These are phyloP conservation scores for Drosophila serrata DNA, from an alignment of 1,140 invertebrate genomes.

Conservation along the genomic window DNA sequence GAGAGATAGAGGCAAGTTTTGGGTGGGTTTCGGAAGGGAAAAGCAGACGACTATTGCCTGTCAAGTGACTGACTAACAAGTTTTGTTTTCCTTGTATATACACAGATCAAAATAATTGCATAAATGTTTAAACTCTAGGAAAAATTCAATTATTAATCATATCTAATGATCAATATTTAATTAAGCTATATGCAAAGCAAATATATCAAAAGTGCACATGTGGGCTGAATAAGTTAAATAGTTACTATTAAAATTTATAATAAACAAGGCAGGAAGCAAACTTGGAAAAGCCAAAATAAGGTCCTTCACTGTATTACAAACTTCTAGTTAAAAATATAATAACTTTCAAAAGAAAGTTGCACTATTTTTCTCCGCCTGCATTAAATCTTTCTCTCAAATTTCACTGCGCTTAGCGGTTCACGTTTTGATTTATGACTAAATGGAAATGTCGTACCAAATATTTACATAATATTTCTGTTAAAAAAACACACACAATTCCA, in stretches of 20 bases:
- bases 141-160: neutral
- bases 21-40: neutral
- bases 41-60: slow-evolving; percentile 39
- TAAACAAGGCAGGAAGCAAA: neutral
- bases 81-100: slow-evolving; percentile 29
- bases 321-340: neutral
- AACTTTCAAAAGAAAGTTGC: neutral
- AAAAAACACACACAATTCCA: slow-evolving; percentile 33
- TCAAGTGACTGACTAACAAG: slow-evolving; percentile 73
- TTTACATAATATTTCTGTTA: slow-evolving; percentile 55
- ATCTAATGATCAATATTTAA: neutral
- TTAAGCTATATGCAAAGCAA: neutral
- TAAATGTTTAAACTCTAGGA: rapidly evolving
- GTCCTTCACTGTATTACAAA: neutral
- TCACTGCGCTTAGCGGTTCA: slow-evolving; percentile 31
- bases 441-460: slow-evolving; percentile 41
- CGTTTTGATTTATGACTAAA: slow-evolving; percentile 60
- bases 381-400: slow-evolving; percentile 42
- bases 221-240: neutral
- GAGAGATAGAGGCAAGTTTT: slow-evolving; percentile 5
- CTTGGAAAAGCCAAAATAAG: too few species aligned
- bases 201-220: neutral
- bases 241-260: neutral
- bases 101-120: neutral
- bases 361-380: slow-evolving; percentile 3